These are phyloP conservation scores for Oreotrochilus melanogaster DNA, from an alignment of 2,113 vertebrate genomes.

Conservation along the genomic window DNA sequence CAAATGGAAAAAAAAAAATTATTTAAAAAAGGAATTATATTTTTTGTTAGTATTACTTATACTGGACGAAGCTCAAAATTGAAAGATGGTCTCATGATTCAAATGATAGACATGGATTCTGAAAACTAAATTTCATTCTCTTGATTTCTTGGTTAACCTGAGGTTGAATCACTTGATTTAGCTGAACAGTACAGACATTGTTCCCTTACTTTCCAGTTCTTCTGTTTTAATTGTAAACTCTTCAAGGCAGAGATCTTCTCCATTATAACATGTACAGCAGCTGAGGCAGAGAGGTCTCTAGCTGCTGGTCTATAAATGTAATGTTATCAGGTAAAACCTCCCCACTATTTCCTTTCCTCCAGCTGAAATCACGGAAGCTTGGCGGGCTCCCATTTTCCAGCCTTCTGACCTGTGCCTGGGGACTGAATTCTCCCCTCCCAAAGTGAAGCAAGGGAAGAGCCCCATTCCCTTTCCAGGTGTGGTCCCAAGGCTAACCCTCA, in stretches of 20 bases:
- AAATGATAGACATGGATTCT: neutral
- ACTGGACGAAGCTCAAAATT: neutral
- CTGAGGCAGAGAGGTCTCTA: neutral
- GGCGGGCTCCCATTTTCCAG: neutral
- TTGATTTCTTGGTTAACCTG: neutral
- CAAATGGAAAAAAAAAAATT: slow-evolving; percentile 18
- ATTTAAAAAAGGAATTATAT: neutral
- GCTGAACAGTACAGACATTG: neutral
- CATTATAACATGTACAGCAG: neutral
- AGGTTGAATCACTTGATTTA: slow-evolving; percentile 6
- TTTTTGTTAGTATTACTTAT: neutral
- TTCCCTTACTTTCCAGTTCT: neutral
- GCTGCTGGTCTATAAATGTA: neutral
- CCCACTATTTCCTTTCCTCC: neutral
- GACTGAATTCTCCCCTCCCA: neutral
- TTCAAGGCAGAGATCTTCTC: neutral
- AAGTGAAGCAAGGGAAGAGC: neutral
- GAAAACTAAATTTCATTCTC: neutral
- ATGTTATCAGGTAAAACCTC: neutral
- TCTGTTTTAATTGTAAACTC: neutral
- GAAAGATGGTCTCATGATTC: neutral
- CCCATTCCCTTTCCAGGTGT: accelerated
- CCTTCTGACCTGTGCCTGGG: neutral
- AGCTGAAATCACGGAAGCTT: neutral
- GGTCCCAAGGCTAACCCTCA: neutral